These are phyloP conservation scores for Chrysaora quinquecirrha DNA, from an alignment of 30 jellyfish, hydroid and myxozoan species.

Conservation along the genomic window DNA sequence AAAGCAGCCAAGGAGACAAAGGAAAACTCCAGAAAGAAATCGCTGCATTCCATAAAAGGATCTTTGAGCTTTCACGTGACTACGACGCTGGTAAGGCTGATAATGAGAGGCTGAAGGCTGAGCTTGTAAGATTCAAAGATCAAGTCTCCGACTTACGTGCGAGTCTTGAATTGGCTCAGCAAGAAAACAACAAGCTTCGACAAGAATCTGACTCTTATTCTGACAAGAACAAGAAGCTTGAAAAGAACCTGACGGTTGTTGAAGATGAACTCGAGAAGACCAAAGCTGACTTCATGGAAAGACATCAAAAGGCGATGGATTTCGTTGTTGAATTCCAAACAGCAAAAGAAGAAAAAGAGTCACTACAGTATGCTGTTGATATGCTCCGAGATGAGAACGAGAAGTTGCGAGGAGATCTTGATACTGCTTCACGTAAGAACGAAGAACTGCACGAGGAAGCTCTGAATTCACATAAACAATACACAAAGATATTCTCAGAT, in stretches of 20 bases:
- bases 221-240: conserved; percentile 71
- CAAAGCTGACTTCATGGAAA: conserved; percentile 80
- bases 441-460: conserved; percentile 88
- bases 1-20: conserved; percentile 93
- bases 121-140: conserved; percentile 64
- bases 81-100: conserved; percentile 83
- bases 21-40: conserved; percentile 92
- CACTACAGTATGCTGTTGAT: conserved; percentile 53
- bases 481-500: conserved; percentile 86
- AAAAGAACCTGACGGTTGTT: conserved; percentile 53
- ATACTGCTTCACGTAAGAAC: conserved; percentile 59
- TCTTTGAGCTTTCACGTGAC: conserved; percentile 86
- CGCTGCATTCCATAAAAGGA: conserved; percentile 89
- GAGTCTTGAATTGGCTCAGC: conserved; percentile 74
- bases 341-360: conserved; percentile 86
- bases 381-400: conserved; percentile 74
- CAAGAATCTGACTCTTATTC: conserved; percentile 65
- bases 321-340: conserved; percentile 82
- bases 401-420: conserved; percentile 61
- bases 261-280: conserved; percentile 90
- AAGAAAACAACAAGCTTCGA: conserved; percentile 70
- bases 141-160: conserved; percentile 74
- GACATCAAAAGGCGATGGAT: conserved; percentile 89
- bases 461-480: conserved; percentile 83
- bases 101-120: conserved; percentile 74